These are phyloP conservation scores for Hyperopisus bebe DNA, from an alignment of 2,113 vertebrate species.

Conservation along the genomic window DNA sequence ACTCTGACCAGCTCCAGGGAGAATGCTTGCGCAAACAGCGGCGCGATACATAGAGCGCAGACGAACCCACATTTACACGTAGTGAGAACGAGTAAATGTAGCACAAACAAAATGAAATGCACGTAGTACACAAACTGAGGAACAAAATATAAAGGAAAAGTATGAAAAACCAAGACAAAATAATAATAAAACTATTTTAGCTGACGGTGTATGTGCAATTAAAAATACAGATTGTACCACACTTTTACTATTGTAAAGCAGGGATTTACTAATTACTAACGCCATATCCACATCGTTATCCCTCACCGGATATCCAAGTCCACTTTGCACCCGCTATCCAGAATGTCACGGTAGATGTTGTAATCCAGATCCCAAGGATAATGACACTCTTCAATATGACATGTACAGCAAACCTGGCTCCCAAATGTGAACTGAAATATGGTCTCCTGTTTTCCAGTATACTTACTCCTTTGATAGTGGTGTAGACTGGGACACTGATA, in stretches of 20 bases:
- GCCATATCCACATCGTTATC: not conserved
- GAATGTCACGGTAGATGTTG: not conserved
- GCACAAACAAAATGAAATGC: not conserved
- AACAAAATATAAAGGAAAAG: not conserved
- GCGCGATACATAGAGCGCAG: not conserved
- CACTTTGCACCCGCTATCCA: not conserved
- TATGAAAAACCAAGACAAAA: not conserved
- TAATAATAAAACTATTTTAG: not conserved
- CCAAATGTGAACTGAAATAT: not conserved
- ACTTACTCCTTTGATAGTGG: slow-evolving; percentile 80
- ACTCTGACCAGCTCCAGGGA: too few species aligned
- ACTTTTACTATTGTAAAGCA: not conserved
- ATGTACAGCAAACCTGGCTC: not conserved
- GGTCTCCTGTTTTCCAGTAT: not conserved
- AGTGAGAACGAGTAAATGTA: not conserved
- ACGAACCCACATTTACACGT: not conserved
- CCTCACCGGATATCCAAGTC: not conserved
- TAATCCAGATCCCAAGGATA: not conserved
- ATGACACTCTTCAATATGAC: not conserved
- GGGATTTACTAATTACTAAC: not conserved
- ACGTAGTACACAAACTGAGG: not conserved
- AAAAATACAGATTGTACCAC: not conserved
- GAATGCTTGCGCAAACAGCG: not conserved
- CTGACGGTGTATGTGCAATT: not conserved
- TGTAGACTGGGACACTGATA: slow-evolving; percentile 75